Percentiles rank a stretch among this genome's conserved stretches.
These are phyloP conservation scores for Aphelenchoides bicaudatus DNA, from an alignment of 2,888 invertebrate species.

Conservation along the genomic window DNA sequence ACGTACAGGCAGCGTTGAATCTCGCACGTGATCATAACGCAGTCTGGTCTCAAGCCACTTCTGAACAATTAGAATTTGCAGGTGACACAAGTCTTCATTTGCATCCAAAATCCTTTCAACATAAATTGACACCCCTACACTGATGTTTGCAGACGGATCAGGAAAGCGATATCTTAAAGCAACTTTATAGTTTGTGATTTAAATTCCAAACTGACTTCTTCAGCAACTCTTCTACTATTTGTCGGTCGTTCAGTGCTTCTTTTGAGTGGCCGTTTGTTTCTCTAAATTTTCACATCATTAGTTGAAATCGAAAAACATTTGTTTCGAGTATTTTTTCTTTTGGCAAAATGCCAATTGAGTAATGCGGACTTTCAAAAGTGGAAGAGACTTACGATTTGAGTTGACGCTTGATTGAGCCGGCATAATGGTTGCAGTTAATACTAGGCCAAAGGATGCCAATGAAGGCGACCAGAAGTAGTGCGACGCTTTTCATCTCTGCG, in stretches of 20 bases:
- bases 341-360: no score
- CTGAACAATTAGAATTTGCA: conserved; percentile 30
- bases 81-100: conserved; percentile 27
- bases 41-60: conserved; percentile 37
- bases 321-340: no score
- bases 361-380: no score
- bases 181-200: not conserved
- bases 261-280: no score
- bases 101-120: conserved; percentile 28
- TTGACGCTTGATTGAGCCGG: no score
- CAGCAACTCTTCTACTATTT: conserved; percentile 35
- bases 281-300: no score
- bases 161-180: conserved; percentile 13
- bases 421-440: no score
- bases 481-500: no score
- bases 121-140: conserved; percentile 30
- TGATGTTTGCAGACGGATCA: conserved; percentile 38
- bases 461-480: no score
- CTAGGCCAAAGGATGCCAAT: no score
- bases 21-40: conserved; percentile 27
- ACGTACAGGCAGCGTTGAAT: conserved; percentile 28
- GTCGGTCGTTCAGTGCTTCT: conserved; percentile 33
- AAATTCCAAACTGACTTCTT: conserved; percentile 38
- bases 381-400: no score
- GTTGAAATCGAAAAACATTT: no score